Evolutionary conservation across 2,888 invertebrate genomes (phyloP).

Genomic region (Euplagia quadripunctaria): DNA sequence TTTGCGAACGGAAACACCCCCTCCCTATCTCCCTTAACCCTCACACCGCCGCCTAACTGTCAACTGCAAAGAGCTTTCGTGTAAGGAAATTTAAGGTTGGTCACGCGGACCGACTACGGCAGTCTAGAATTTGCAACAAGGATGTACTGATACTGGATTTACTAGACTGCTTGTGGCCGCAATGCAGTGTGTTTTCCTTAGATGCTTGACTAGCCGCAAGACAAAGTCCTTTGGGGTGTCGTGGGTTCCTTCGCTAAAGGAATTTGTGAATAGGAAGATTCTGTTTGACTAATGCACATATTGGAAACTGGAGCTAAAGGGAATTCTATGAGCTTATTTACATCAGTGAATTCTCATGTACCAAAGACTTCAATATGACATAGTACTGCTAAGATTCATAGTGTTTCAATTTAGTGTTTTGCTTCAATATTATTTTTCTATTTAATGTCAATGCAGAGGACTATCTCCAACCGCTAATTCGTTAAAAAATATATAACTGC

Average conservation of each 20-base stretch:
- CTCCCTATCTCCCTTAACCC: constrained; percentile 22
- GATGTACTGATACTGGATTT: constrained; percentile 45
- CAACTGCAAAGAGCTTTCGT: constrained; percentile 80
- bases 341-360: background rate
- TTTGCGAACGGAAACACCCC: constrained; percentile 71
- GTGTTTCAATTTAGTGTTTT: too few species aligned
- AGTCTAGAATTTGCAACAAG: constrained; percentile 52
- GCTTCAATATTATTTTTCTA: too few species aligned
- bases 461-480: too few species aligned
- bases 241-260: constrained; percentile 16
- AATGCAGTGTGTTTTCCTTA: constrained; percentile 19
- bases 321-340: background rate
- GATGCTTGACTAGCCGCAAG: constrained; percentile 15
- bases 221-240: constrained; percentile 15
- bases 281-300: constrained; percentile 1
- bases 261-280: constrained; percentile 12
- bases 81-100: constrained; percentile 77
- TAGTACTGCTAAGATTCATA: background rate
- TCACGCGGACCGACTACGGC: constrained; percentile 65
- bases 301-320: background rate
- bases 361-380: background rate
- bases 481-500: too few species aligned
- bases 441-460: too few species aligned
- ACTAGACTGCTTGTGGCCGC: constrained; percentile 20
- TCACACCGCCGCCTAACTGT: constrained; percentile 64